Evolutionary conservation across 64 coral and sea anemone genomes (phyloP).

Genomic region (Pachyseris speciosa): DNA sequence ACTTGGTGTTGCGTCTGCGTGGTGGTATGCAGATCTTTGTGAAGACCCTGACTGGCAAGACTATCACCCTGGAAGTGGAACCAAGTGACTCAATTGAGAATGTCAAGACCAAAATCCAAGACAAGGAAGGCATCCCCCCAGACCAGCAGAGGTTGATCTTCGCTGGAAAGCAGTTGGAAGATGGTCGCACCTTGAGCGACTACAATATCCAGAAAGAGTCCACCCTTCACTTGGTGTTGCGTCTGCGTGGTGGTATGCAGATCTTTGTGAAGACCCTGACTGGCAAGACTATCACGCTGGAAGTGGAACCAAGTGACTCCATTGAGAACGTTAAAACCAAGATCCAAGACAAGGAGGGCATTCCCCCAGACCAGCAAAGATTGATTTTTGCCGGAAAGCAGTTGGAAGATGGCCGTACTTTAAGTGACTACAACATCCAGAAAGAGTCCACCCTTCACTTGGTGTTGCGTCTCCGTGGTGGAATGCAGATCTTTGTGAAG

Average conservation of each 20-base stretch:
- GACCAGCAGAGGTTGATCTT: constrained; percentile 67
- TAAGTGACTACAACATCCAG: constrained; percentile 76
- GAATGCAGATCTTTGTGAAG: constrained; percentile 81
- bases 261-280: constrained; percentile 76
- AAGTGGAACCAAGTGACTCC: constrained; percentile 65
- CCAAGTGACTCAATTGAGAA: constrained; percentile 85
- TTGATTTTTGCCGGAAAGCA: constrained; percentile 71
- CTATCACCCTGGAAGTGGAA: constrained; percentile 76
- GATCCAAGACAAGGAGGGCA: constrained; percentile 43
- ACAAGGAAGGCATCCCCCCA: constrained; percentile 63
- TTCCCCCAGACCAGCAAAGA: constrained; percentile 69
- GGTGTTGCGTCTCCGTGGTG: constrained; percentile 54
- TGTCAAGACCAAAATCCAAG: constrained; percentile 77
- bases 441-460: constrained; percentile 67
- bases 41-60: constrained; percentile 78
- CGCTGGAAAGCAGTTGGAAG: constrained; percentile 59
- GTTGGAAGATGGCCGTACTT: constrained; percentile 65
- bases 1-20: constrained; percentile 68
- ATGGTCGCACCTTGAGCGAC: constrained; percentile 45
- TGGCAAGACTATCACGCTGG: constrained; percentile 61
- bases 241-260: constrained; percentile 59
- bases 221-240: constrained; percentile 35
- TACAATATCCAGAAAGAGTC: constrained; percentile 79
- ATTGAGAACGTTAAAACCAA: constrained; percentile 72
- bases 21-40: constrained; percentile 76